Conservation (phyloP, 1,140 invertebrate genomes). For the Saccostrea cuccullata region DNA sequence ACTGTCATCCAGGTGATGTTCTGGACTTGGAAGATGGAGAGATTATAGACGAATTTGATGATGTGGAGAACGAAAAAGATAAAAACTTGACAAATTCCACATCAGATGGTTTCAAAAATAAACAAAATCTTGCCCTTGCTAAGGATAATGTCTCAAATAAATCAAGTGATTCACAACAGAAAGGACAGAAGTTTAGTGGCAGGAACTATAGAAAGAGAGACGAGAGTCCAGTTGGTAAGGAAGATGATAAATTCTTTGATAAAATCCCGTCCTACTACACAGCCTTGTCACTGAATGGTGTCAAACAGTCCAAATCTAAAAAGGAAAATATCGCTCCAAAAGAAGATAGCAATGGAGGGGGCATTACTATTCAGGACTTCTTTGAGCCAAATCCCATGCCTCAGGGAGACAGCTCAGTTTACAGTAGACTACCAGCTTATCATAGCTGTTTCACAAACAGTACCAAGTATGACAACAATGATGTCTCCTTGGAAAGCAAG, state of each 20-base stretch:
- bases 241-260: conserved; percentile 65
- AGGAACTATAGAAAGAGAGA: conserved; percentile 58
- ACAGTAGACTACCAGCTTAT: conserved; percentile 74
- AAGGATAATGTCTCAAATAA: not conserved
- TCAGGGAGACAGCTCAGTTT: conserved; percentile 53
- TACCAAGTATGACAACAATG: conserved; percentile 68
- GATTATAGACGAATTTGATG: conserved; percentile 75
- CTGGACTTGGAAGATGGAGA: conserved; percentile 68
- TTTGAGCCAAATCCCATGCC: conserved; percentile 66
- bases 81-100: not conserved
- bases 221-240: conserved; percentile 46
- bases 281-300: conserved; percentile 67
- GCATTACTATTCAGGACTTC: conserved; percentile 59
- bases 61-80: conserved; percentile 47
- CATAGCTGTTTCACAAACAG: conserved; percentile 76
- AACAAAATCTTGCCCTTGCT: not conserved
- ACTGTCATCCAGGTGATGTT: conserved; percentile 39
- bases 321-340: conserved; percentile 51
- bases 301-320: conserved; percentile 42
- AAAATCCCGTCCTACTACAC: conserved; percentile 74
- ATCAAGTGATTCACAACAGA: conserved; percentile 6
- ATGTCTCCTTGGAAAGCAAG: conserved; percentile 56
- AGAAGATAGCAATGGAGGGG: not conserved
- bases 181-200: not conserved
- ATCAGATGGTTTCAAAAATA: not conserved